Conservation (phyloP, 2,888 invertebrate species). For the Drosophila melanosoma region DNA sequence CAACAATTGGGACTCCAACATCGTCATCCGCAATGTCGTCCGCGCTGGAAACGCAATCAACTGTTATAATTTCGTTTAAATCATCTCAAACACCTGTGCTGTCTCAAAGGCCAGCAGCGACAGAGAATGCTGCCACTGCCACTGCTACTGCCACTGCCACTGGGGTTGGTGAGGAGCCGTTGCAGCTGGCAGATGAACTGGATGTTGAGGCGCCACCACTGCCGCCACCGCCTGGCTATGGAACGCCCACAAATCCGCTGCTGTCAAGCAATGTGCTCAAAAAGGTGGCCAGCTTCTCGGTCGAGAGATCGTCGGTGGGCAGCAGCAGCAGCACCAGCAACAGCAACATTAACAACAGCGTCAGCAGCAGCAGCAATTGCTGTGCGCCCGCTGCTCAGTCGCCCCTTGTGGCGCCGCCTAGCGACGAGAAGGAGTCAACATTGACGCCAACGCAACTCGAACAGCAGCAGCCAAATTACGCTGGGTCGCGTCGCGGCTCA, state of each 20-base stretch:
- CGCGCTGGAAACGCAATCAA: constrained; percentile 84
- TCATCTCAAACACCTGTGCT: constrained; percentile 84
- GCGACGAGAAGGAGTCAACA: constrained; percentile 59
- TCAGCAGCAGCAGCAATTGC: constrained; percentile 17
- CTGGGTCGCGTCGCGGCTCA: constrained; percentile 87
- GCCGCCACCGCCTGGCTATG: constrained; percentile 67
- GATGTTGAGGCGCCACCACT: constrained; percentile 52
- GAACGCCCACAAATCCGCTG: constrained; percentile 72
- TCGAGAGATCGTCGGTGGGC: constrained; percentile 87
- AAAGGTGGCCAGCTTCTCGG: constrained; percentile 93
- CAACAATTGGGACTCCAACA: constrained; percentile 23
- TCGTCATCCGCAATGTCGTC: constrained; percentile 66
- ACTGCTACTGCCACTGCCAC: constrained; percentile 18
- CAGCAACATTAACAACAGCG: constrained; percentile 6
- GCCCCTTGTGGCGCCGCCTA: constrained; percentile 23
- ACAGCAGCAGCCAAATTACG: constrained; percentile 36
- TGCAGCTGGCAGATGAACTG: constrained; percentile 18
- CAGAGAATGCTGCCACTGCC: constrained; percentile 13
- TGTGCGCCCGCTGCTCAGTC: constrained; percentile 76
- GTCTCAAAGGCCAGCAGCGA: constrained; percentile 61
- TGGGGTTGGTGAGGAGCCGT: constrained; percentile 17
- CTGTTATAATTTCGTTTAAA: constrained; percentile 85
- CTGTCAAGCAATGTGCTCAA: constrained; percentile 90
- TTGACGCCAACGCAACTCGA: constrained; percentile 51
- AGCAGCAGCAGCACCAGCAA: constrained; percentile 14